Conservation (phyloP, 2,797 vertebrate species). For the Falco rusticolus region DNA sequence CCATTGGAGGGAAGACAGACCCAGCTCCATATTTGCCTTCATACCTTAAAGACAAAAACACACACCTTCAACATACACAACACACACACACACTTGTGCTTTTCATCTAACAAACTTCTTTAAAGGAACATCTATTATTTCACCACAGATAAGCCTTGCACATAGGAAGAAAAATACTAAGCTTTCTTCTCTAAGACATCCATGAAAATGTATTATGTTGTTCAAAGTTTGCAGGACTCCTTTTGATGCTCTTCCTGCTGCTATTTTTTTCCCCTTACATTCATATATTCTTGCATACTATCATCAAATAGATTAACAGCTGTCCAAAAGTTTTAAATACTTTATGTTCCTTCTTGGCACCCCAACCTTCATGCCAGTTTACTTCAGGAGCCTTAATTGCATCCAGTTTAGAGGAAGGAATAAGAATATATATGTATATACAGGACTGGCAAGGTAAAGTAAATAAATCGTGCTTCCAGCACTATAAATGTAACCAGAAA, state of each 20-base stretch:
- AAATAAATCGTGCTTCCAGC: background rate
- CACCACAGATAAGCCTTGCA: background rate
- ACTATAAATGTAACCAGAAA: background rate
- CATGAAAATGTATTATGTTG: accelerated
- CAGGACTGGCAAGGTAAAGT: background rate
- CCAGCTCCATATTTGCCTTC: constrained; percentile 88
- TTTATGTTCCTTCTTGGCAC: background rate
- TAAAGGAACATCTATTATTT: background rate
- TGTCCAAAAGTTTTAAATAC: background rate
- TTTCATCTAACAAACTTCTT: background rate
- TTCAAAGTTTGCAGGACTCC: background rate
- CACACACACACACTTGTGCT: background rate
- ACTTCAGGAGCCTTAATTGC: background rate
- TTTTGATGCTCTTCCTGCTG: background rate
- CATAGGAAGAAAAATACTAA: background rate
- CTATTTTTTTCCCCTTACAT: background rate
- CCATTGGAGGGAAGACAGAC: constrained; percentile 83
- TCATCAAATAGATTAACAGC: background rate
- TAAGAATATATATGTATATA: background rate
- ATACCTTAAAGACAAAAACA: constrained; percentile 80
- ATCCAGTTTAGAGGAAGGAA: background rate
- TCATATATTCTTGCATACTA: background rate
- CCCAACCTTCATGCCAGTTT: background rate
- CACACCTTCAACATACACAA: background rate
- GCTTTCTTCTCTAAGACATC: background rate